These are phyloP conservation scores for Thaleichthys pacificus DNA, from an alignment of 2,797 vertebrate genomes.

Conservation along the genomic window DNA sequence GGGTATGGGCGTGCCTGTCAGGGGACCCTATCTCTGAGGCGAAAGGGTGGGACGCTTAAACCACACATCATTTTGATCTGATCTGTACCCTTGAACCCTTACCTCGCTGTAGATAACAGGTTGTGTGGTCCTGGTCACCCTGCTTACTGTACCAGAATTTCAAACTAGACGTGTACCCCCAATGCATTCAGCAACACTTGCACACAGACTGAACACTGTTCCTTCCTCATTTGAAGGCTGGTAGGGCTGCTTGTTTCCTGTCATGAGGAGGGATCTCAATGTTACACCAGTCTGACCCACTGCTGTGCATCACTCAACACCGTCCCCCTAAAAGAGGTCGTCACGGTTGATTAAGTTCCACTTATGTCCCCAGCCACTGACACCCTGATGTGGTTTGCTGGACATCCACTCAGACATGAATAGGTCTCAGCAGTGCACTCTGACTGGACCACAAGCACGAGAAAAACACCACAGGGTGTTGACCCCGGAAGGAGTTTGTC, in stretches of 20 bases:
- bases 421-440: background rate
- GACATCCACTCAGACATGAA: background rate
- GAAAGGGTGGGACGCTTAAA: conserved; percentile 31
- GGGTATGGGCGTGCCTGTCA: conserved; percentile 15
- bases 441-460: background rate
- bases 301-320: conserved; percentile 53
- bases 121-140: background rate
- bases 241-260: background rate
- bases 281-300: conserved; percentile 43
- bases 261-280: background rate
- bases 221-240: background rate
- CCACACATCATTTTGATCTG: conserved; percentile 39
- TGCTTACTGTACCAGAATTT: background rate
- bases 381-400: conserved; percentile 27
- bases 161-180: background rate
- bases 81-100: too few species aligned
- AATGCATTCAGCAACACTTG: background rate
- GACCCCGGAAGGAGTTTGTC: background rate
- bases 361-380: conserved; percentile 53
- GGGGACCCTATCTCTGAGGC: conserved; percentile 15
- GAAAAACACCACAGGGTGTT: background rate
- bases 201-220: background rate
- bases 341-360: conserved; percentile 59
- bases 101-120: background rate
- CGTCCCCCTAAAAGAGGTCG: conserved; percentile 53